phyloP scores from a whole-genome alignment of 1,140 invertebrate genomes.

The Pantala flavescens region DNA sequence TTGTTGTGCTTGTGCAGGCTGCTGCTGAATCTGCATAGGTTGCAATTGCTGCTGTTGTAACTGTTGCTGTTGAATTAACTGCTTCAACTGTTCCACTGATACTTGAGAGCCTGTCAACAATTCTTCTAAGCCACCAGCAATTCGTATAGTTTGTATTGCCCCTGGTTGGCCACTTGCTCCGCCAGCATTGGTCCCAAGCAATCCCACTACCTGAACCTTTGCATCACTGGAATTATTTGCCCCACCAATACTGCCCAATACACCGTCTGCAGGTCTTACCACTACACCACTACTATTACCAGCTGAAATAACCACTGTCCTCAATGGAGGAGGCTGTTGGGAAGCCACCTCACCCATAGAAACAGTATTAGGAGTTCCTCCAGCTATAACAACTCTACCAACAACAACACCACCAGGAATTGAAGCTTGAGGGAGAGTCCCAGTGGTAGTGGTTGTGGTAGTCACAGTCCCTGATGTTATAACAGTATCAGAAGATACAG shows the following conservation, averaged over 20 bases:
- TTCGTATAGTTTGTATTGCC: not conserved
- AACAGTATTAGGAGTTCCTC: not conserved
- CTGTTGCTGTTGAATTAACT: constrained; percentile 16
- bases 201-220: not conserved
- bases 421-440: constrained; percentile 16
- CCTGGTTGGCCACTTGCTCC: not conserved
- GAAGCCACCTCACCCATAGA: not conserved
- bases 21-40: constrained; percentile 24
- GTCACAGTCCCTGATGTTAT: not conserved
- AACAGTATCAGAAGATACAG: not conserved
- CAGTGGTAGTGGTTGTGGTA: constrained; percentile 21
- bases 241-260: not conserved
- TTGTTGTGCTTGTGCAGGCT: constrained; percentile 31
- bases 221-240: not conserved
- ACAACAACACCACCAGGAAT: not conserved
- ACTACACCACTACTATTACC: not conserved
- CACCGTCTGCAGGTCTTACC: not conserved
- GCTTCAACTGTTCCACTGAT: not conserved
- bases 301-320: not conserved
- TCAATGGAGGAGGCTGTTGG: not conserved
- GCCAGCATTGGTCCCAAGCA: not conserved
- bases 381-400: not conserved
- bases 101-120: not conserved
- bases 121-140: constrained; percentile 1
- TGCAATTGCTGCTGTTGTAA: constrained; percentile 29